Evolutionary conservation across 1,140 invertebrate species (phyloP).

Genomic region (Drosophila athabasca): DNA sequence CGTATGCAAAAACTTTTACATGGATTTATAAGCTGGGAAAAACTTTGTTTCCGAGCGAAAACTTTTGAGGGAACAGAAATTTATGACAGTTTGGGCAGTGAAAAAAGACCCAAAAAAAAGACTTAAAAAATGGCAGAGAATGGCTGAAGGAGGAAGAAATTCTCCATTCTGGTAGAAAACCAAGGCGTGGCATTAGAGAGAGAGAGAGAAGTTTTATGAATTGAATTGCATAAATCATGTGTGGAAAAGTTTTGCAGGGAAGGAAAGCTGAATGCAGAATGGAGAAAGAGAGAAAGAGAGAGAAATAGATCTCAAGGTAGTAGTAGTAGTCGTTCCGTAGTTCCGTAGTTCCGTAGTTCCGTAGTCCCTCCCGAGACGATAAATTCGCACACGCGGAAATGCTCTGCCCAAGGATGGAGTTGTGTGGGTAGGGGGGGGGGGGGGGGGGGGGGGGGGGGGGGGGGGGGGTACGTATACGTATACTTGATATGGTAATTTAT

Average conservation of each 20-base stretch:
- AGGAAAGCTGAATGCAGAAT: background rate
- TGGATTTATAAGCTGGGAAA: slow-evolving; percentile 73
- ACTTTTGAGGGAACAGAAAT: slow-evolving; percentile 65
- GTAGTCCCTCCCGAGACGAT: slow-evolving; percentile 16
- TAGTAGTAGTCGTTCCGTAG: background rate
- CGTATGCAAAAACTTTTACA: slow-evolving; percentile 76
- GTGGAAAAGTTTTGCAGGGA: slow-evolving; percentile 49
- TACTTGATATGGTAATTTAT: slow-evolving; percentile 84
- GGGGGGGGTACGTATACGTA: slow-evolving; percentile 29
- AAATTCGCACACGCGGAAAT: slow-evolving; percentile 65
- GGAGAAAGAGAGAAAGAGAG: background rate
- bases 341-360: slow-evolving; percentile 15
- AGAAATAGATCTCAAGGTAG: slow-evolving; percentile 30
- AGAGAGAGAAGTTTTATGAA: slow-evolving; percentile 71
- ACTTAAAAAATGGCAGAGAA: slow-evolving; percentile 35
- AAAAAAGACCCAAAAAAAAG: slow-evolving; percentile 21
- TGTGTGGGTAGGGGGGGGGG: slow-evolving; percentile 12
- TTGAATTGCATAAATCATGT: slow-evolving; percentile 83
- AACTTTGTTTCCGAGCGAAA: slow-evolving; percentile 49
- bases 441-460: background rate
- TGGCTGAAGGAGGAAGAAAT: slow-evolving; percentile 13
- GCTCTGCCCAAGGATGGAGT: slow-evolving; percentile 47
- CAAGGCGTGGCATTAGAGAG: slow-evolving; percentile 35
- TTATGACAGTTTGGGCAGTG: slow-evolving; percentile 77
- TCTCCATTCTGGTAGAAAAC: background rate